These are phyloP conservation scores for Xerus inauris DNA, from an alignment of 2,113 vertebrate species.

Conservation along the genomic window DNA sequence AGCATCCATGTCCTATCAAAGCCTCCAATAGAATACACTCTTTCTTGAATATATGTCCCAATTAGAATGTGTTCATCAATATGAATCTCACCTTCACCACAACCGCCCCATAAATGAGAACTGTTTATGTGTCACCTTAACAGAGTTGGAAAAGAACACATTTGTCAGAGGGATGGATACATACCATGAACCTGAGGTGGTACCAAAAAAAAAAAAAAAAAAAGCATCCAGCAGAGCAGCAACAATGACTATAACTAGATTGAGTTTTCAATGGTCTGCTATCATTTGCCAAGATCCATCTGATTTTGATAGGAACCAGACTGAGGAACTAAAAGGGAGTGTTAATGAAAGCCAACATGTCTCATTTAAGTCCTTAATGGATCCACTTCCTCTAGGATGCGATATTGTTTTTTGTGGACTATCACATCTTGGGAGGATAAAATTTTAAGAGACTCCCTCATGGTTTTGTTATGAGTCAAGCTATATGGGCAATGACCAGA, in stretches of 20 bases:
- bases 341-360: neutral
- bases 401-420: neutral
- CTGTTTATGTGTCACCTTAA: neutral
- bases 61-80: neutral
- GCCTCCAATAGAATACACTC: neutral
- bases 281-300: neutral
- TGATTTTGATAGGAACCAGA: neutral
- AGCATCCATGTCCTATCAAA: neutral
- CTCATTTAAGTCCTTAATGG: neutral
- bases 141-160: neutral
- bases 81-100: too few relatives aligned
- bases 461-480: neutral
- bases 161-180: neutral
- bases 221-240: neutral
- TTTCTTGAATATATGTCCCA: neutral
- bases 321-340: neutral
- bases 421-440: neutral
- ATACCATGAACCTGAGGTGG: neutral
- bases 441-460: neutral
- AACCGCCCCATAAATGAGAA: neutral
- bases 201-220: too few relatives aligned
- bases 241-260: neutral
- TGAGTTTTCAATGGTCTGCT: neutral
- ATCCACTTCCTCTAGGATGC: neutral
- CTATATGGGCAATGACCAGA: too few relatives aligned